Evolutionary conservation across 2,888 invertebrate genomes (phyloP).

Genomic region (Volucella bombylans): DNA sequence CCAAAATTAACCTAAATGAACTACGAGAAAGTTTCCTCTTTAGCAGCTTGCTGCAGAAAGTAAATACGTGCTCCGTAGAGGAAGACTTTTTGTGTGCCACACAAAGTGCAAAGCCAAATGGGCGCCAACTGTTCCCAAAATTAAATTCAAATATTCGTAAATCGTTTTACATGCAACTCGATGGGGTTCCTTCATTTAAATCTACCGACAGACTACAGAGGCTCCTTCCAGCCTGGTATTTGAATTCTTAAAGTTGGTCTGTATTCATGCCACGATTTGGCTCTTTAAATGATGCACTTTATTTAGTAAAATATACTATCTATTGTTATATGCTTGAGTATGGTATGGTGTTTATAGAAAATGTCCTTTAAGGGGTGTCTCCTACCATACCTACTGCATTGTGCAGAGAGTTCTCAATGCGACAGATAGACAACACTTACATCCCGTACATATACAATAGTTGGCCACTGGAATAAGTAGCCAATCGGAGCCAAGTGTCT

Average conservation of each 20-base stretch:
- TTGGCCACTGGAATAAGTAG: conserved; percentile 20
- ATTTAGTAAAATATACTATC: conserved; percentile 37
- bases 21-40: conserved; percentile 54
- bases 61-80: conserved; percentile 57
- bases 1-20: conserved; percentile 64
- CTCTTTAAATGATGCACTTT: conserved; percentile 34
- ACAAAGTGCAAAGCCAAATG: conserved; percentile 57
- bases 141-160: conserved; percentile 72
- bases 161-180: conserved; percentile 50
- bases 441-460: not conserved
- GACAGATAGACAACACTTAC: conserved; percentile 22
- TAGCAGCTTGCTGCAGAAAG: conserved; percentile 56
- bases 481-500: conserved; percentile 56
- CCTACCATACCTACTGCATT: conserved; percentile 4
- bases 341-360: not conserved
- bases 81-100: conserved; percentile 27
- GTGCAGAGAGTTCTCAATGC: conserved; percentile 11
- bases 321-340: not conserved
- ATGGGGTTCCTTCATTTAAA: conserved; percentile 43
- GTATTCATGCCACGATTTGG: not conserved
- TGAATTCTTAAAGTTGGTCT: conserved; percentile 17
- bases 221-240: not conserved
- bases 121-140: conserved; percentile 71
- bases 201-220: conserved; percentile 20
- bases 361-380: not conserved